phyloP scores from a whole-genome alignment of 2,888 invertebrate species.

The Folsomia manolachei region DNA sequence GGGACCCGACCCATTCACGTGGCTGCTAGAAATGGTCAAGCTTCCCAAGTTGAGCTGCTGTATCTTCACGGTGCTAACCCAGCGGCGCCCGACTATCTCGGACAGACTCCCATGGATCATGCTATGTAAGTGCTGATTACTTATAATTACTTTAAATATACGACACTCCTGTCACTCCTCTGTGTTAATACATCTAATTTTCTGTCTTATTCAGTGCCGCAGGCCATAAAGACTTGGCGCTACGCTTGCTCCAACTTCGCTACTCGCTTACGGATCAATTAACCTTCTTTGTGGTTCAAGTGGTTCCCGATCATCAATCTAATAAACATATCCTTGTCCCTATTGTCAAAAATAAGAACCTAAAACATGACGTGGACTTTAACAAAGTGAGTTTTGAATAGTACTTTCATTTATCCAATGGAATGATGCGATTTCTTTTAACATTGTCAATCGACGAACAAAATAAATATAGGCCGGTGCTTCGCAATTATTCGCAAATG shows the following conservation, averaged over 20 bases:
- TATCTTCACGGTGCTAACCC: constrained; percentile 93
- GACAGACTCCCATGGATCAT: constrained; percentile 69
- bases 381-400: constrained; percentile 31
- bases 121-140: constrained; percentile 60
- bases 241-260: constrained; percentile 79
- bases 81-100: constrained; percentile 72
- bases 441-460: too few relatives aligned
- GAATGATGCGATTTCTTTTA: background rate
- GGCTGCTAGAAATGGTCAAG: constrained; percentile 89
- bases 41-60: constrained; percentile 85
- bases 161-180: background rate
- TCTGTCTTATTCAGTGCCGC: constrained; percentile 56
- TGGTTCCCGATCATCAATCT: constrained; percentile 77
- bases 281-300: constrained; percentile 80
- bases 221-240: constrained; percentile 75
- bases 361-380: constrained; percentile 40
- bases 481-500: too few relatives aligned
- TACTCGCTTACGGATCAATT: constrained; percentile 93
- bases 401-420: too few relatives aligned
- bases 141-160: too few relatives aligned
- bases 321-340: constrained; percentile 86
- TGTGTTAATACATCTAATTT: background rate
- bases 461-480: too few relatives aligned
- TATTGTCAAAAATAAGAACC: constrained; percentile 56
- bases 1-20: constrained; percentile 89